Base-by-base conservation (phyloP, 1,140 invertebrate genomes). In the Cardiocondyla obscurior region DNA sequence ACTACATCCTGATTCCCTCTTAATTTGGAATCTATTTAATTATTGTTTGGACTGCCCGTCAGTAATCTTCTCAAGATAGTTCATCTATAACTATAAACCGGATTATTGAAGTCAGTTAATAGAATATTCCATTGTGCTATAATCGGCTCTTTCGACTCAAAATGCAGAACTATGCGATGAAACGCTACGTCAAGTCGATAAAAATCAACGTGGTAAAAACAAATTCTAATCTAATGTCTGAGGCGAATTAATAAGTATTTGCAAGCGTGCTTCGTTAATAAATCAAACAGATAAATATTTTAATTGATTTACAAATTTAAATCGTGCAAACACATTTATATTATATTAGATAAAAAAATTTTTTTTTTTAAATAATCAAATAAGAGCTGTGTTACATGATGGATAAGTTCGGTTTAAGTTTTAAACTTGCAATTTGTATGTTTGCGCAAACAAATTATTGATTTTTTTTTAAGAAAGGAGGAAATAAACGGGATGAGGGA, bases 161-260 rank as follows among this genome's bases (percentile, higher is more conserved):
- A 62, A 76, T 46, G 19, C 57, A 19, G 3, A 30, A 6, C 28
- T 60, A 22, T 51, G 28, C 28, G 30, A 2, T 19, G 3, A 69
- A 69, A 36, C 14, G n/a, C 2, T 14, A 62, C 14, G 36, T 58
- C 58, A 58, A 76, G 49, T 62, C 72, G 46, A 76, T 76, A 49
- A 62, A 64, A 62, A n/a, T 58, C 10, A 19, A 19, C 16, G 19
- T 25, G 19, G 8, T 33, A 72, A 72, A 39, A 72, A 39, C 33
- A 51, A 8, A 39, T 72, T 36, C 4, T 25, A n/a, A 28, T 53
- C 7, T 53, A 70, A 70, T 53, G 14, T 33, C 3, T 3, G 2
- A 19, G 33, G 8, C 22, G 25, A 46, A 62, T 62, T 46, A 62
- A 76, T 46, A 62, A 49, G n/a, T 53, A 70, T 70, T 36, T 70